phyloP scores from a whole-genome alignment of 2,797 vertebrate genomes.

The Schizopygopsis malacanthus region DNA sequence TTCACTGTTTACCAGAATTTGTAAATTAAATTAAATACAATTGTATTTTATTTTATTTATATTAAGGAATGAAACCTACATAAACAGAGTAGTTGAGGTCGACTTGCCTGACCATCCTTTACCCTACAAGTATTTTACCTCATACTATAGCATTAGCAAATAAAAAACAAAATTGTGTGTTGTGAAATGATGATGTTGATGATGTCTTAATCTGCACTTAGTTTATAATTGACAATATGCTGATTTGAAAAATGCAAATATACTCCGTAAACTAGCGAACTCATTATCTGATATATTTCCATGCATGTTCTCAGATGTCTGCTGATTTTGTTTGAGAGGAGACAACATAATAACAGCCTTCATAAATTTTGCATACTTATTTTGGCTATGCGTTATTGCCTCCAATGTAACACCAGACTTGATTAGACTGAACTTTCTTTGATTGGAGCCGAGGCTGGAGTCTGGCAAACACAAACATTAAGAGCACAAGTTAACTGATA shows the following conservation, averaged over 20 bases:
- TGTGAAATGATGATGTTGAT: background rate
- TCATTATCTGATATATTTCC: background rate
- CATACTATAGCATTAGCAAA: background rate
- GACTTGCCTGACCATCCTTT: background rate
- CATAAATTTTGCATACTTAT: background rate
- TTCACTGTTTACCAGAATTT: too few species aligned
- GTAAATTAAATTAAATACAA: too few species aligned
- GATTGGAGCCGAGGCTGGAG: background rate
- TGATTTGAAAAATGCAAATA: slow-evolving; percentile 20
- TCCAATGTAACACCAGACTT: slow-evolving; percentile 12
- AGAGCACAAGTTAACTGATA: background rate
- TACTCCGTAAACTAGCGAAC: background rate
- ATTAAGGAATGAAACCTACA: background rate
- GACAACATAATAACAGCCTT: slow-evolving; percentile 1
- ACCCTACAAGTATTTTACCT: background rate
- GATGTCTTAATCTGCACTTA: slow-evolving; percentile 11
- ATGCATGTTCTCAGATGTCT: background rate
- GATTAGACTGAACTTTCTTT: slow-evolving; percentile 32
- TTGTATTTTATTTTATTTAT: too few species aligned
- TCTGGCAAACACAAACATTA: background rate
- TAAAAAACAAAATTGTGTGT: background rate
- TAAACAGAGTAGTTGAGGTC: background rate
- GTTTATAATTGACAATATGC: slow-evolving; percentile 13
- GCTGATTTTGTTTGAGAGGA: background rate
- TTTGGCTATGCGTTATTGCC: slow-evolving; percentile 11